Evolutionary conservation across 2,113 vertebrate species (phyloP).

Genomic region (Mormyrus iriodes): DNA sequence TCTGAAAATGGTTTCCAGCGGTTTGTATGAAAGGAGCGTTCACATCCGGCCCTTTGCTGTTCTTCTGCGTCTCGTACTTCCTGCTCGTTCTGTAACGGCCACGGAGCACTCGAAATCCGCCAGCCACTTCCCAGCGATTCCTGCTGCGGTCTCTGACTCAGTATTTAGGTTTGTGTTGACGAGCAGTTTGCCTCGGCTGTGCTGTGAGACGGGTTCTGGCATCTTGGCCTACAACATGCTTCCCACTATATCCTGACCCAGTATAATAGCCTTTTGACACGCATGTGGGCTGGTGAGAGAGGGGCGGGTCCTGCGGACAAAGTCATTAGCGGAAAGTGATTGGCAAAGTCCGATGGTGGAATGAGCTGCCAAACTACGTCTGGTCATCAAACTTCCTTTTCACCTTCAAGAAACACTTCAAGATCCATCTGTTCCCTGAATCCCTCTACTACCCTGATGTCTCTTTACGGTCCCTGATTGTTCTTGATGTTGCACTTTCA

Average conservation of each 20-base stretch:
- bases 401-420: too few species aligned
- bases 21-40: background rate
- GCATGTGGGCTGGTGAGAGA: background rate
- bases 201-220: background rate
- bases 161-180: background rate
- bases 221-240: background rate
- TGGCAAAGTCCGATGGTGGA: too few species aligned
- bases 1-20: conserved; percentile 1
- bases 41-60: background rate
- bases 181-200: background rate
- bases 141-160: background rate
- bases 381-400: too few species aligned
- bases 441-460: too few species aligned
- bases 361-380: too few species aligned
- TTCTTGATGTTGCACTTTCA: too few species aligned
- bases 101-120: background rate
- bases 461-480: too few species aligned
- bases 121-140: background rate
- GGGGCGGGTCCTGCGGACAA: background rate
- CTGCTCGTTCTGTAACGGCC: background rate
- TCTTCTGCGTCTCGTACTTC: background rate
- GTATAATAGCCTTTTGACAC: background rate
- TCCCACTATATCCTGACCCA: background rate
- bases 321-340: background rate
- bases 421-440: too few species aligned